Conservation (phyloP, 2,797 vertebrate genomes). For the Lepilemur ruficaudatus region DNA sequence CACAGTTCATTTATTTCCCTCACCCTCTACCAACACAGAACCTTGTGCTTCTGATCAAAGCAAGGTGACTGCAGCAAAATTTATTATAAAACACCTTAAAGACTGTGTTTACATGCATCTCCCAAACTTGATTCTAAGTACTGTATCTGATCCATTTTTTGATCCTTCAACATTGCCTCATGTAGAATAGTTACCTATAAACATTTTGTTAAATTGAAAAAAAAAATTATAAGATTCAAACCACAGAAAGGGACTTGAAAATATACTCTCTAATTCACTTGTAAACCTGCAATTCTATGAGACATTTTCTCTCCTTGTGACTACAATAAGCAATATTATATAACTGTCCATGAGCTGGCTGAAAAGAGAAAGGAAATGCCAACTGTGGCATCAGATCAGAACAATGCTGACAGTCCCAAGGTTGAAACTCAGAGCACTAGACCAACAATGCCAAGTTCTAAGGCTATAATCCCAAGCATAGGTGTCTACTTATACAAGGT, state of each 20-base stretch:
- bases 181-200: background rate
- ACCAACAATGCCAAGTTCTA: background rate
- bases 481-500: background rate
- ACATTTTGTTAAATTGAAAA: background rate
- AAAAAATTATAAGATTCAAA: background rate
- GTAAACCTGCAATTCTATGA: background rate
- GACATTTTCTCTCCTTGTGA: background rate
- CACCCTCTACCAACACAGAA: background rate
- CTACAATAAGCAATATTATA: background rate
- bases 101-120: background rate
- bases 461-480: background rate
- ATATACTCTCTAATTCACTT: background rate
- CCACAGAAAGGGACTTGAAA: background rate
- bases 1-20: background rate
- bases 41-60: background rate
- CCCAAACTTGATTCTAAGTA: background rate
- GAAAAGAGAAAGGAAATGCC: background rate
- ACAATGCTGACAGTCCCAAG: background rate
- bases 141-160: background rate
- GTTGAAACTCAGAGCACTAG: background rate
- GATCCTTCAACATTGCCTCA: background rate
- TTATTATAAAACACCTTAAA: background rate
- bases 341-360: background rate
- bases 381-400: background rate
- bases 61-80: background rate